phyloP scores from a whole-genome alignment of 2,797 vertebrate species.

The Cynodonichthys magdalenae region DNA sequence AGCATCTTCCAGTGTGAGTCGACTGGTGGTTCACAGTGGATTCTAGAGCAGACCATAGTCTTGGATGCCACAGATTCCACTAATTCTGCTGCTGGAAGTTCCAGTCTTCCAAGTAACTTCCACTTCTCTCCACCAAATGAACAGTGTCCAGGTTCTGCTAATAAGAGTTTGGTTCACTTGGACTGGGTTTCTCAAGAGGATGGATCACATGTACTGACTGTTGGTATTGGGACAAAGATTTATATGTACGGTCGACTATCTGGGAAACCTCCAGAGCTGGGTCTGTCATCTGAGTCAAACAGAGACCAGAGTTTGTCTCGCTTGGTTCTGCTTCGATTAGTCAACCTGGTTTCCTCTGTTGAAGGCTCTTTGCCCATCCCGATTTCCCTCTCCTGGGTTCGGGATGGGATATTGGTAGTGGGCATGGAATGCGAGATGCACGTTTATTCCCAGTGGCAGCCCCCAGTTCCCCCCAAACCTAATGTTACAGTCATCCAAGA shows the following conservation, averaged over 20 bases:
- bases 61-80: conserved; percentile 80
- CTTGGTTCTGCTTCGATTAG: conserved; percentile 88
- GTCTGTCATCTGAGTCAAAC: conserved; percentile 79
- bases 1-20: conserved; percentile 97
- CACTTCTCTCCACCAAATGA: conserved; percentile 70
- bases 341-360: conserved; percentile 94
- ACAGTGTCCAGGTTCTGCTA: conserved; percentile 63
- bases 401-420: conserved; percentile 96
- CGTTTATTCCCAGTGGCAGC: conserved; percentile 98
- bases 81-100: conserved; percentile 34
- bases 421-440: conserved; percentile 99
- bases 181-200: conserved; percentile 99
- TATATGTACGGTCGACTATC: conserved; percentile 92
- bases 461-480: conserved; percentile 78
- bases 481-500: conserved; percentile 67
- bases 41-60: conserved; percentile 91
- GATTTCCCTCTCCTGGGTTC: conserved; percentile 96
- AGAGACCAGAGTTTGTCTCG: conserved; percentile 80
- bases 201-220: conserved; percentile 95
- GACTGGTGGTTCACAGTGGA: conserved; percentile 94
- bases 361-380: conserved; percentile 93
- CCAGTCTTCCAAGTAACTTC: conserved; percentile 52
- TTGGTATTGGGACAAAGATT: conserved; percentile 94
- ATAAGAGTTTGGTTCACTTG: conserved; percentile 89
- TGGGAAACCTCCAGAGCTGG: conserved; percentile 89